Conservation (phyloP, 2,797 vertebrate species). For the Paguma larvata region DNA sequence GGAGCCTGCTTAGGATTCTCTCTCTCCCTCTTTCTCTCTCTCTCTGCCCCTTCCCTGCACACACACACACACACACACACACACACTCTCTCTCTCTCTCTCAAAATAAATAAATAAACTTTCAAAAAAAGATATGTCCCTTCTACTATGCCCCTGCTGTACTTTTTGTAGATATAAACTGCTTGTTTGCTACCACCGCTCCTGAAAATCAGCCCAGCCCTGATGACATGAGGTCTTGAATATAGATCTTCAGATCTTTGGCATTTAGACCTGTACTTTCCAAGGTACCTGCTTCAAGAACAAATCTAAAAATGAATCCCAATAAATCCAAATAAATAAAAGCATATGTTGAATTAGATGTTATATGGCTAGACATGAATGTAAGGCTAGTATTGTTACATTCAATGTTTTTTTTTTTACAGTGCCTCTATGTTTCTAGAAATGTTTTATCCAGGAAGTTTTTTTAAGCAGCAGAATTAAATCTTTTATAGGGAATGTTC, state of each 20-base stretch:
- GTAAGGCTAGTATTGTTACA: background rate
- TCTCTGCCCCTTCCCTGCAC: too few relatives aligned
- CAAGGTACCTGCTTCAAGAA: background rate
- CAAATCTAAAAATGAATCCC: conserved; percentile 33
- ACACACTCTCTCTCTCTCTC: too few relatives aligned
- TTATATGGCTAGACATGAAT: conserved; percentile 36
- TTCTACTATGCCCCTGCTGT: background rate
- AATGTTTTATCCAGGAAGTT: background rate
- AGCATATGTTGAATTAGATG: background rate
- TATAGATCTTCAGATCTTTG: conserved; percentile 26
- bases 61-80: too few relatives aligned
- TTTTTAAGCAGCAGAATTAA: conserved; percentile 30
- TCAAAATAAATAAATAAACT: too few relatives aligned
- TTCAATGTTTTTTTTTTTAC: background rate
- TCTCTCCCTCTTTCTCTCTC: too few relatives aligned
- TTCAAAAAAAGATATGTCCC: background rate
- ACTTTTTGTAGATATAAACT: conserved; percentile 7
- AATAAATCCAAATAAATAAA: conserved; percentile 26
- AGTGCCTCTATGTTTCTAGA: background rate
- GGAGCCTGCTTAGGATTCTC: too few relatives aligned
- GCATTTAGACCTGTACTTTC: background rate
- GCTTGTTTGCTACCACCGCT: background rate
- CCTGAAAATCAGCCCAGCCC: background rate
- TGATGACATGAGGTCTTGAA: background rate
- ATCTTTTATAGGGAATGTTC: background rate